Evolutionary conservation across 2,113 vertebrate genomes (phyloP).

Genomic region (Gavialis gangeticus): DNA sequence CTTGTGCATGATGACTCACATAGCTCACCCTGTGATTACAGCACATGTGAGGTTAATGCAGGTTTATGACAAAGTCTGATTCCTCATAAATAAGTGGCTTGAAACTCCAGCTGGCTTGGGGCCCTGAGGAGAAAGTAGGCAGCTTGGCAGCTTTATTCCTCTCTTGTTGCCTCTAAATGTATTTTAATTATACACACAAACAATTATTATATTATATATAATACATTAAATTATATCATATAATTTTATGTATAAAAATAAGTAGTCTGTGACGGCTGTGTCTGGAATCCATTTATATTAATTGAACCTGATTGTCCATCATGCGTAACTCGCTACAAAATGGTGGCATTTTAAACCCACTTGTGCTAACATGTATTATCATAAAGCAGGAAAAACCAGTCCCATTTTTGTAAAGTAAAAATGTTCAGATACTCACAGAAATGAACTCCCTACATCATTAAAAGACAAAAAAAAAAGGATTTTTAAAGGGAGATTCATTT

Average conservation of each 20-base stretch:
- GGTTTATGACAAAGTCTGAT: background rate
- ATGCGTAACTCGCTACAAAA: background rate
- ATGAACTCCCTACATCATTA: slow-evolving; percentile 5
- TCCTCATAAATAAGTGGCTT: background rate
- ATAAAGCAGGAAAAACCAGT: background rate
- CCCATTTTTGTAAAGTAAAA: background rate
- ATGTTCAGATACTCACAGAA: slow-evolving; percentile 1
- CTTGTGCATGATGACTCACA: rapidly evolving
- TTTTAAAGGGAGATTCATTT: slow-evolving; percentile 30
- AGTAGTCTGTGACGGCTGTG: background rate
- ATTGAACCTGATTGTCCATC: background rate
- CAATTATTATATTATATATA: no score
- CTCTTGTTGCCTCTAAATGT: rapidly evolving
- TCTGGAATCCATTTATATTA: background rate
- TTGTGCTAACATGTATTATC: background rate
- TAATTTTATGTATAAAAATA: background rate
- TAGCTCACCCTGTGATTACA: rapidly evolving
- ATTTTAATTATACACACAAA: background rate
- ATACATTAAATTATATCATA: background rate
- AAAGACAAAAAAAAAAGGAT: background rate
- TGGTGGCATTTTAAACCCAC: background rate
- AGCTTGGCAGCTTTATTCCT: background rate
- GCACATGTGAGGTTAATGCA: background rate
- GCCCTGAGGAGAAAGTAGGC: background rate
- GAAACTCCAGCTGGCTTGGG: background rate